Base-by-base conservation (phyloP, 2,113 vertebrate species). In the Phalacrocorax pelagicus region DNA sequence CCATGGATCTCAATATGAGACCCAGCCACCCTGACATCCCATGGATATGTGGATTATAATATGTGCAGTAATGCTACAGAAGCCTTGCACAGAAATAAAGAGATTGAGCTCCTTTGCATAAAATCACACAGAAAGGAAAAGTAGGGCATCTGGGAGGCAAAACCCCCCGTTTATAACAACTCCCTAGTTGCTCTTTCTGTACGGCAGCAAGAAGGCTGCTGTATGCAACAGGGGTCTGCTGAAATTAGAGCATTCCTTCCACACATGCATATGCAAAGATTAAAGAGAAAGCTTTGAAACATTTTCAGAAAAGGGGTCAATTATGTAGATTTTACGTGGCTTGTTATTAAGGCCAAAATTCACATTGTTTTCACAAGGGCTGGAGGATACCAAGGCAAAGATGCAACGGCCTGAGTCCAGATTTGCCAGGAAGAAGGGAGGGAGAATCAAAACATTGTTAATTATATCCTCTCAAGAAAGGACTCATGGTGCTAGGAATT, bases 271-370 rank as follows among this genome's bases (percentile, higher is more conserved):
- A 96, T 96, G 94, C 96, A 96, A 84, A 95, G 95, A 94, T 91
- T 95, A 97, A 95, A 95, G 65, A 79, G 86, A 96, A 96, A 88
- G 79, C 92, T 94, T 97, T 94, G 90, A 95, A 92, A 96, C 69
- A 54, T 44, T 97, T 93, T 94, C 88, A 92, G 94, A 97, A 96
- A 96, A 96, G 94, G 94, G 95, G 96, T 96, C 95, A 97, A 92
- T 97, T 97, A 97, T 96, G 96, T 95, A 92, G 96, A 96, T 97
- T 97, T 97, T 96, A 70, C 94, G 94, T 86, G 79, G 92, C 75
- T 96, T 96, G 85, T 95, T 96, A 97, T 96, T 96, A 96, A 96
- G 92, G 86, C 77, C 91, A 96, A 95, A 94, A 96, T 88, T 96
- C 87, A 90, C 90, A 96, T 94, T 2, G 0, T 87, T 92, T 93